A percentile compares a stretch with the other conserved stretches of the same genome.
Evolutionary conservation across 1,140 invertebrate genomes (phyloP).

Genomic region (Triops cancriformis): DNA sequence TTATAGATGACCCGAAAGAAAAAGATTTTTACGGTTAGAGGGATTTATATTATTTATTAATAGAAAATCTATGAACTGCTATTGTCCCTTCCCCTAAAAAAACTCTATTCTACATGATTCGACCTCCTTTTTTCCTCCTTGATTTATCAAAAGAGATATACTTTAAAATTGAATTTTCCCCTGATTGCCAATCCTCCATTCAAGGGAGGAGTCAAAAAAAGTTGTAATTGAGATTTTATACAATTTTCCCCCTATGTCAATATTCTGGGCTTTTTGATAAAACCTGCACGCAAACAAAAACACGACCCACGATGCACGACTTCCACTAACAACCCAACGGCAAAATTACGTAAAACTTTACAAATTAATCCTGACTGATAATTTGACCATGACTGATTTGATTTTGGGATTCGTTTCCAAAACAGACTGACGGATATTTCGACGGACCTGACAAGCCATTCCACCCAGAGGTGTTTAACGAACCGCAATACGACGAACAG

Average conservation of each 20-base stretch:
- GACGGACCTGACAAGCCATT: background rate
- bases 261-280: background rate
- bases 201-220: background rate
- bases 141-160: background rate
- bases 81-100: background rate
- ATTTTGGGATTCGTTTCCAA: background rate
- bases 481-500: background rate
- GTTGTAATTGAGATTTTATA: background rate
- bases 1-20: background rate
- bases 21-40: background rate
- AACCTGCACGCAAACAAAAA: background rate
- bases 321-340: background rate
- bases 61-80: background rate
- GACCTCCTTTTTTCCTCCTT: background rate
- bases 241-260: slow-evolving; percentile 2
- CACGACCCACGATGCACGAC: background rate
- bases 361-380: background rate
- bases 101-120: background rate
- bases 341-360: background rate
- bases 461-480: no score
- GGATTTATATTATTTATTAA: slow-evolving; percentile 7
- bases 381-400: background rate
- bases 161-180: background rate
- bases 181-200: background rate
- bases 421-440: background rate